Evolutionary conservation across 2,113 vertebrate genomes (phyloP), one percentile per base, ranked within the genome.

Genomic region (Lamprotornis superbus): DNA sequence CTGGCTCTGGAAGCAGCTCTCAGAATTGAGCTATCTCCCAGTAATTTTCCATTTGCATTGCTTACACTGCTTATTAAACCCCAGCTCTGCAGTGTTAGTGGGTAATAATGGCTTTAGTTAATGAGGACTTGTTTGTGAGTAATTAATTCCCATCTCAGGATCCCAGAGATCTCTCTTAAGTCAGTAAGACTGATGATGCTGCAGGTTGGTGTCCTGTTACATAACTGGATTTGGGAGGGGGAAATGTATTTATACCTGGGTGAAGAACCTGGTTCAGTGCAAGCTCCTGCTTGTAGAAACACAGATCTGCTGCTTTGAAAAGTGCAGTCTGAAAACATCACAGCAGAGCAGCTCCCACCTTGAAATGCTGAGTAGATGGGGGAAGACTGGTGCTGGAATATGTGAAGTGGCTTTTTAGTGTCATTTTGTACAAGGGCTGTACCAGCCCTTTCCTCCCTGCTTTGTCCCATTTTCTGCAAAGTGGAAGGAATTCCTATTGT

Each of bases 171-270:
- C 52, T 64, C 55, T 30, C 39, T 18, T 27, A 27, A n/a, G 17
- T 37, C 1, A 0, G 23, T n/a, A 7, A 18, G 59, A 5, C 11
- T 25, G 61, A 2, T 23, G 67, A 0, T 67, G 59, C 17, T 83
- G n/a, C 60, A 44, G 57, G n/a, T 11, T 24, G 31, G 14, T 74
- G 64, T 57, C 71, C 59, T 80, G 52, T 52, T 31, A 31, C 7
- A 5, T 15, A 68, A 11, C n/a, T 40, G 70, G 13, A 27, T 46
- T 73, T 39, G 46, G 50, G 31, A 67, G 21, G 37, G n/a, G 55
- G 14, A 67, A 46, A 11, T 3, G 2, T 8, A 1, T 30, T 68
- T 64, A 15, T 33, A 9, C 25, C 59, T 68, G 28, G 42, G 12
- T 27, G 59, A 57, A 46, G 55, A 11, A 13, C 19, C 31, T 35